Percentiles rank a stretch among this genome's conserved stretches.
phyloP scores from a whole-genome alignment of 2,797 vertebrate species.

The Remorina albescens region DNA sequence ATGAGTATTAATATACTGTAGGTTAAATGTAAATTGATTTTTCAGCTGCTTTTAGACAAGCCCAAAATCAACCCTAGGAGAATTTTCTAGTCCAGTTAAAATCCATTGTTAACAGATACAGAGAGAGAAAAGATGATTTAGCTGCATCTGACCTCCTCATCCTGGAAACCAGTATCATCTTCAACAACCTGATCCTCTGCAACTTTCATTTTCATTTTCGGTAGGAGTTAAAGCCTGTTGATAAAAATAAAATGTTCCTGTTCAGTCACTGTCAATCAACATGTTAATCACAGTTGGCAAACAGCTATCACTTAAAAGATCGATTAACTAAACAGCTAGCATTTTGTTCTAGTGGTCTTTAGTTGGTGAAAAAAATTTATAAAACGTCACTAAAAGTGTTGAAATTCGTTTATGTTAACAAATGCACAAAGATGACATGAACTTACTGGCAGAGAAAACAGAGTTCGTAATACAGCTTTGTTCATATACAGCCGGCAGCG shows the following conservation, averaged over 20 bases:
- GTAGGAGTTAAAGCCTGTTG: background rate
- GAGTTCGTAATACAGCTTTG: background rate
- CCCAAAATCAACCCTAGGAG: background rate
- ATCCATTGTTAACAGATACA: too few species aligned
- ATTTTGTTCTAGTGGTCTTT: background rate
- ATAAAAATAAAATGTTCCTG: background rate
- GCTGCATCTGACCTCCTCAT: conserved; percentile 89
- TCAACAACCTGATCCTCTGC: conserved; percentile 92
- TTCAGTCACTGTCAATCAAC: background rate
- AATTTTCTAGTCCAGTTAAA: background rate
- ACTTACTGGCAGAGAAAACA: background rate
- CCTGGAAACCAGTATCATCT: conserved; percentile 87
- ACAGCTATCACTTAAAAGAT: background rate
- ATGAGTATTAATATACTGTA: too few species aligned
- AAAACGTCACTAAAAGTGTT: background rate
- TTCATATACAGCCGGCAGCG: fast-evolving
- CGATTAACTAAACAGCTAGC: background rate
- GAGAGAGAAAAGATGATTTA: background rate
- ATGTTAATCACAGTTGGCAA: background rate
- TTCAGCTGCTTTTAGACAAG: background rate
- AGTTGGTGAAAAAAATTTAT: background rate
- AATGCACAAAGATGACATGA: fast-evolving
- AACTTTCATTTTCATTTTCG: conserved; percentile 82
- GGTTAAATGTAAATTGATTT: background rate
- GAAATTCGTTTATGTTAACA: background rate